Evolutionary conservation across 2,797 vertebrate genomes (phyloP).

Genomic region (Lithobates pipiens): DNA sequence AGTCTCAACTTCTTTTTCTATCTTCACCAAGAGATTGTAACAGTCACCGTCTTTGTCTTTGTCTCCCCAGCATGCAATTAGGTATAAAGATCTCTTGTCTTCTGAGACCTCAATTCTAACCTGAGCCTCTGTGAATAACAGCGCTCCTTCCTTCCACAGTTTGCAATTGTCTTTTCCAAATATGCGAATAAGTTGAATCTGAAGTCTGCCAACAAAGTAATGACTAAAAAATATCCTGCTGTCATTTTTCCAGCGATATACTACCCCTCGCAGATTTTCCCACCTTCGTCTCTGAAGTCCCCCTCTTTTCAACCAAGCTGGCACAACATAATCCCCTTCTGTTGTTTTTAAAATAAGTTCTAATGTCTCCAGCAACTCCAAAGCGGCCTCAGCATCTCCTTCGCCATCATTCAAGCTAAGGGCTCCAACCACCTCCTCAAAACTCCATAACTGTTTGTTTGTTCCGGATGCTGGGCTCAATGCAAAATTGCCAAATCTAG

Average conservation of each 20-base stretch:
- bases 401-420: constrained; percentile 17
- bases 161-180: constrained; percentile 34
- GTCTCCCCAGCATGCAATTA: constrained; percentile 43
- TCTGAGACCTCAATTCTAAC: constrained; percentile 33
- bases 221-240: constrained; percentile 53
- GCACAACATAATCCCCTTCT: constrained; percentile 53
- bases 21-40: constrained; percentile 29
- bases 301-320: constrained; percentile 52
- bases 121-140: constrained; percentile 4
- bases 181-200: constrained; percentile 42
- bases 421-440: constrained; percentile 18
- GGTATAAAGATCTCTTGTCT: constrained; percentile 33
- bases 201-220: constrained; percentile 46
- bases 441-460: constrained; percentile 34
- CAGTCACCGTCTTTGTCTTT: constrained; percentile 24
- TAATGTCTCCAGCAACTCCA: constrained; percentile 52
- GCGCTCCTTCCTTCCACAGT: constrained; percentile 51
- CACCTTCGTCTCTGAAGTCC: neutral
- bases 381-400: neutral
- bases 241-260: constrained; percentile 40
- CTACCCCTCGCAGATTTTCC: constrained; percentile 38
- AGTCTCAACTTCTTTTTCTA: constrained; percentile 36
- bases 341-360: constrained; percentile 44
- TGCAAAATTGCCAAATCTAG: constrained; percentile 46
- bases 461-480: constrained; percentile 40